A percentile compares a stretch with the other conserved stretches of the same genome.
Evolutionary conservation across 2,797 vertebrate genomes (phyloP).

Genomic region (Urocyon cinereoargenteus): DNA sequence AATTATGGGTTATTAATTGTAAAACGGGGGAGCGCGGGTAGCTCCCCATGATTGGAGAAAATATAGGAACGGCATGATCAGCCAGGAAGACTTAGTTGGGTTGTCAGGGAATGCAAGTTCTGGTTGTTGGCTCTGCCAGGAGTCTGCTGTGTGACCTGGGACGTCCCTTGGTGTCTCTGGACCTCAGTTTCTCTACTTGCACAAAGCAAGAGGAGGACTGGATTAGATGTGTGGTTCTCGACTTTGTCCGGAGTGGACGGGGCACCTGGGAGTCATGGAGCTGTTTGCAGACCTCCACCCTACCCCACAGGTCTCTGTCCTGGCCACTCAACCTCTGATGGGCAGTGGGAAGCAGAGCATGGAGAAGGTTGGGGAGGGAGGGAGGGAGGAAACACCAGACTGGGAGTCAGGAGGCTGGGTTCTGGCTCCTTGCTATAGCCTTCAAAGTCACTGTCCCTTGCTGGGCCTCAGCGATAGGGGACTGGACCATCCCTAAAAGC

Average conservation of each 20-base stretch:
- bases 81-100: background rate
- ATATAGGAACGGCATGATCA: background rate
- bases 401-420: background rate
- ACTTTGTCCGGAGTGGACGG: background rate
- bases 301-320: background rate
- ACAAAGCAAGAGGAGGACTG: background rate
- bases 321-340: background rate
- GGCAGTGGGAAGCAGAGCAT: background rate
- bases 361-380: background rate
- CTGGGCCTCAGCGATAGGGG: background rate
- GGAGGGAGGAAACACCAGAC: background rate
- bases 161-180: background rate
- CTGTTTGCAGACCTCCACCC: background rate
- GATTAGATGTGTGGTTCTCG: background rate
- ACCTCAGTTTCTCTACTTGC: background rate
- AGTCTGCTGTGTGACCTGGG: background rate
- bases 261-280: background rate
- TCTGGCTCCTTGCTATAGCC: background rate
- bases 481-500: background rate
- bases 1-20: slow-evolving; percentile 9
- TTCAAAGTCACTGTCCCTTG: background rate
- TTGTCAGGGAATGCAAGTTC: background rate
- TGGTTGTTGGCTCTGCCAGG: background rate
- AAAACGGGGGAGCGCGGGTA: background rate
- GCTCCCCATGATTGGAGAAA: background rate